phyloP scores from a whole-genome alignment of 2,113 vertebrate genomes.

The Dicrurus megarhynchus region DNA sequence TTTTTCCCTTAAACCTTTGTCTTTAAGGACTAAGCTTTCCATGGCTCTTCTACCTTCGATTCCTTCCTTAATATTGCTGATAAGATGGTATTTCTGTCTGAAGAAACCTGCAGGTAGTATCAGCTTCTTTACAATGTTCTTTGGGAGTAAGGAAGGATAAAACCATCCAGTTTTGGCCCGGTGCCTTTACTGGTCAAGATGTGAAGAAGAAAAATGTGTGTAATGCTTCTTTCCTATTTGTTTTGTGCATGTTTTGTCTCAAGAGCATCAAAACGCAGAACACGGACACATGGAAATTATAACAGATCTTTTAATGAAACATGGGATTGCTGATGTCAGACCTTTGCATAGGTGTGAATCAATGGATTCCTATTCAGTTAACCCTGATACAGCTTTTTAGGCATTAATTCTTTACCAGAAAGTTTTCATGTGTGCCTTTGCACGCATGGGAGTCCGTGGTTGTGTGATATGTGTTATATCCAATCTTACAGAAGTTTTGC shows the following conservation, averaged over 20 bases:
- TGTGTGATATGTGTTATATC: background rate
- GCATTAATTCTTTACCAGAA: background rate
- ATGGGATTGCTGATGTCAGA: background rate
- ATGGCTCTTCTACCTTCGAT: background rate
- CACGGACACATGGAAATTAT: rapidly evolving
- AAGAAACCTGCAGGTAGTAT: background rate
- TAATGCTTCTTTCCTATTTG: background rate
- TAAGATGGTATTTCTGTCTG: background rate
- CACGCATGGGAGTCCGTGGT: background rate
- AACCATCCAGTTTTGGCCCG: background rate
- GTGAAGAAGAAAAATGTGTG: background rate
- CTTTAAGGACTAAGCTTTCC: background rate
- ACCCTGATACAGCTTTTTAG: background rate
- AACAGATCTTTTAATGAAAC: background rate
- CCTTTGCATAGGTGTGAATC: background rate
- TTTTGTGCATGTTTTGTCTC: background rate
- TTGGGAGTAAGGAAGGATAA: background rate
- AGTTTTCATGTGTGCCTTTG: background rate
- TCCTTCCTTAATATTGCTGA: background rate
- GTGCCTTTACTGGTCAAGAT: background rate
- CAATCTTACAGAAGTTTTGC: background rate
- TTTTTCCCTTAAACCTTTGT: background rate
- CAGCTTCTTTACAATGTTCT: background rate
- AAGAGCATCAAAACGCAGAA: background rate
- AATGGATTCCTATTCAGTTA: background rate